A percentile compares a stretch with the other conserved stretches of the same genome.
Evolutionary conservation across 2,888 invertebrate species (phyloP).

Genomic region (Synergus itoensis): DNA sequence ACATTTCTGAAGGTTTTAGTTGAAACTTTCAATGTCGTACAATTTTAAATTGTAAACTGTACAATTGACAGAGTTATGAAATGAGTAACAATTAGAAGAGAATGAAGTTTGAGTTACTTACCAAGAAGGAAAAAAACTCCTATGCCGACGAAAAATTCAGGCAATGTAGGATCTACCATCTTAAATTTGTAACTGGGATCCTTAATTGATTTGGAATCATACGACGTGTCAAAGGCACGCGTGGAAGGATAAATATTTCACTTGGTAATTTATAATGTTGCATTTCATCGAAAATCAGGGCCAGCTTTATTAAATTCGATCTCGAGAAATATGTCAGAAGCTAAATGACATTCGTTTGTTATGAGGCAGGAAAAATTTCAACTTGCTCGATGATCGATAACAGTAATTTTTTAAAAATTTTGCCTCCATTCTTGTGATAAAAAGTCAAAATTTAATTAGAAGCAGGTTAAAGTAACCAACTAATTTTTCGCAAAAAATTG

Average conservation of each 20-base stretch:
- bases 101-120: conserved; percentile 48
- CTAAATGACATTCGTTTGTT: conserved; percentile 29
- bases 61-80: not conserved
- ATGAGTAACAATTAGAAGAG: no score
- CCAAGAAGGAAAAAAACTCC: conserved; percentile 66
- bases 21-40: no score
- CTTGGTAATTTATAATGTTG: conserved; percentile 49
- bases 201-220: not conserved
- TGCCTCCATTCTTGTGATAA: not conserved
- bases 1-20: no score
- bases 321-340: conserved; percentile 13
- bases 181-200: conserved; percentile 36
- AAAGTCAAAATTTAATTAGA: not conserved
- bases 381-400: not conserved
- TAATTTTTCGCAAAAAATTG: not conserved
- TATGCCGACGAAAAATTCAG: conserved; percentile 66
- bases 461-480: not conserved
- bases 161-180: conserved; percentile 63
- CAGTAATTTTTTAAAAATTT: not conserved
- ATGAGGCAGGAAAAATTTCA: not conserved
- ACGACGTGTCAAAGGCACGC: conserved; percentile 1
- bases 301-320: not conserved
- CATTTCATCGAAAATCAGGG: conserved; percentile 47
- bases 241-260: not conserved
- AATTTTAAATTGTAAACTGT: no score